phyloP scores from a whole-genome alignment of 2,888 invertebrate species.

The Amphipoea oculea region DNA sequence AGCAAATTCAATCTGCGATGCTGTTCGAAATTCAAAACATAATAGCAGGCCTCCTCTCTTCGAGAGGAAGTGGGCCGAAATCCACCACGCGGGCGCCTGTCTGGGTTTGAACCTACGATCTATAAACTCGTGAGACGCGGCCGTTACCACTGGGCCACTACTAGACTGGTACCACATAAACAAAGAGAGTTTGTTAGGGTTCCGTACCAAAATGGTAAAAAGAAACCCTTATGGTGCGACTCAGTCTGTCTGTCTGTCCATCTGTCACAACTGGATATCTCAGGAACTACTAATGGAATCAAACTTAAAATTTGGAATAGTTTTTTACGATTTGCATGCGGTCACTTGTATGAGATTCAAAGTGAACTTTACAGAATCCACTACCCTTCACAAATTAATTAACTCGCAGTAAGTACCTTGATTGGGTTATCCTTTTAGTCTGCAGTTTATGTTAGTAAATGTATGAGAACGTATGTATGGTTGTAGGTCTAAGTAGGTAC shows the following conservation, averaged over 20 bases:
- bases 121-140: no score
- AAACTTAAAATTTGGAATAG: no score
- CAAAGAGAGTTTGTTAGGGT: not conserved
- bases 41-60: not conserved
- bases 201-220: no score
- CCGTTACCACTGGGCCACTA: no score
- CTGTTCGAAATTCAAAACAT: not conserved
- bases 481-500: not conserved
- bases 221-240: no score
- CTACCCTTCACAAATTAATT: slow-evolving; percentile 20
- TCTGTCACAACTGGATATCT: no score
- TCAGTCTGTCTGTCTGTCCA: no score
- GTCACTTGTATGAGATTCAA: not conserved
- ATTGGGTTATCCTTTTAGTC: slow-evolving; percentile 42
- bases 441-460: slow-evolving; percentile 15
- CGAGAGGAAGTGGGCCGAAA: not conserved
- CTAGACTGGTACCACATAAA: not conserved
- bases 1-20: not conserved
- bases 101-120: no score
- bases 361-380: not conserved
- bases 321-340: not conserved
- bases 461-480: not conserved
- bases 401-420: not conserved
- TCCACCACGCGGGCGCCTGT: not conserved
- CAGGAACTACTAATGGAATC: no score